phyloP scores from a whole-genome alignment of 2,113 vertebrate genomes.

The Lophius piscatorius region DNA sequence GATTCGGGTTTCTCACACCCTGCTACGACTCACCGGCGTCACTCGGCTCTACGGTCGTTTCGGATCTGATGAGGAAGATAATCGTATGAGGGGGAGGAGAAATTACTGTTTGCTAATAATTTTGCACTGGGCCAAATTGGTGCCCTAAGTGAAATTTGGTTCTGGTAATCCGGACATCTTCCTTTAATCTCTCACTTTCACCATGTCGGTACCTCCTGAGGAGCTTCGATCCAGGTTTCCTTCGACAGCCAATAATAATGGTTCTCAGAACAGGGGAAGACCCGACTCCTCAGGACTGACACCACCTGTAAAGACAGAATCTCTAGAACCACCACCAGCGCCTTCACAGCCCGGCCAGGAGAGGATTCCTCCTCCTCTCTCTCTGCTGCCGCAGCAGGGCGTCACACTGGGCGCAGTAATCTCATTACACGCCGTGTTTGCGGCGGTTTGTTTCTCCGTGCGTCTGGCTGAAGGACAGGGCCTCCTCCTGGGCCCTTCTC shows the following conservation, averaged over 20 bases:
- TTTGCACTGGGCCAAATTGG: too few relatives aligned
- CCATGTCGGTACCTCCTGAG: too few relatives aligned
- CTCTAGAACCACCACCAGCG: not conserved
- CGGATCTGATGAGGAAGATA: too few relatives aligned
- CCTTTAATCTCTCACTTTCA: too few relatives aligned
- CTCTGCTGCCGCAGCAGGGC: slow-evolving; percentile 65
- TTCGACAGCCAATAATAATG: too few relatives aligned
- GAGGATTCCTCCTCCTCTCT: too few relatives aligned
- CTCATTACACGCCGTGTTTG: slow-evolving; percentile 99
- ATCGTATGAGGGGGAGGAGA: too few relatives aligned
- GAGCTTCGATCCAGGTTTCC: too few relatives aligned
- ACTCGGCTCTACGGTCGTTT: slow-evolving; percentile 20
- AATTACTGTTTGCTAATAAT: too few relatives aligned
- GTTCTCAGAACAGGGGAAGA: slow-evolving; percentile 25
- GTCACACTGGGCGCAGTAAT: slow-evolving; percentile 87
- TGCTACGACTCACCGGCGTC: slow-evolving; percentile 24
- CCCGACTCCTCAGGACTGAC: slow-evolving; percentile 17
- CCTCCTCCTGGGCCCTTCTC: slow-evolving; percentile 82
- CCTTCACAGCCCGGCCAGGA: too few relatives aligned
- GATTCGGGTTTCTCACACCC: slow-evolving; percentile 61
- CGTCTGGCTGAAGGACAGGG: slow-evolving; percentile 88
- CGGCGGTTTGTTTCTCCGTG: slow-evolving; percentile 97
- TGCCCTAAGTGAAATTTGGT: too few relatives aligned
- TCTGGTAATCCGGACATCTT: too few relatives aligned
- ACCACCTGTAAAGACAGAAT: slow-evolving; percentile 30